These are phyloP conservation scores for Apogon hyalosoma DNA, from an alignment of 2,797 vertebrate species.

Conservation along the genomic window DNA sequence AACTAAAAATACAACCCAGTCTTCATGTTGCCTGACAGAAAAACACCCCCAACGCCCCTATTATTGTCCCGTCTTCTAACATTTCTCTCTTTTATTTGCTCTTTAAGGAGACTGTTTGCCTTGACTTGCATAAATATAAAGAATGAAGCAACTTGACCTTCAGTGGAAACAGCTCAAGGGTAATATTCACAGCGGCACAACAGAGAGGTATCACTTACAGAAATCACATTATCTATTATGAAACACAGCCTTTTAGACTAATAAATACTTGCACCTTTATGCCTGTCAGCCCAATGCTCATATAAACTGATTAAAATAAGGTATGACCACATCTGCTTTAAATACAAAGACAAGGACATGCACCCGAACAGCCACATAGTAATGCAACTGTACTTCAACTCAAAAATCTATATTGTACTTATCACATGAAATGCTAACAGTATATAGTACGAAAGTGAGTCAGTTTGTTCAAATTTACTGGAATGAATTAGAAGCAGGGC, in stretches of 20 bases:
- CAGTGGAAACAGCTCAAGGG: constrained; percentile 40
- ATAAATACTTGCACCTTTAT: constrained; percentile 2
- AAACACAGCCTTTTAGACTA: constrained; percentile 14
- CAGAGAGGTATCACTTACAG: constrained; percentile 26
- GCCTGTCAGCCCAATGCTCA: background rate
- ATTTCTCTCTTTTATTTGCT: constrained; percentile 51
- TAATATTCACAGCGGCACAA: constrained; percentile 19
- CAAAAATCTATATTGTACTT: background rate
- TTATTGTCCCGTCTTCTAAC: constrained; percentile 55
- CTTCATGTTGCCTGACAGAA: constrained; percentile 38
- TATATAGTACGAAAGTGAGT: background rate
- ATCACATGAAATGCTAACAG: constrained; percentile 5
- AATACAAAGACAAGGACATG: background rate
- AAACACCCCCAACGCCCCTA: constrained; percentile 35
- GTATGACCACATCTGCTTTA: background rate
- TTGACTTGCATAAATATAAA: background rate
- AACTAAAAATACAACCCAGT: constrained; percentile 40
- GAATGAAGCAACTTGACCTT: constrained; percentile 40
- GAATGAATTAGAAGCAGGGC: background rate
- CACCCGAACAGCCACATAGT: background rate
- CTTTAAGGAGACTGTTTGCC: constrained; percentile 30
- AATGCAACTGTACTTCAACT: background rate
- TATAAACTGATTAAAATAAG: background rate
- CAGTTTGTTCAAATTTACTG: background rate
- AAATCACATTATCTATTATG: constrained; percentile 26